phyloP scores from a whole-genome alignment of 2,888 invertebrate genomes.

The Linhomoeus sp. region DNA sequence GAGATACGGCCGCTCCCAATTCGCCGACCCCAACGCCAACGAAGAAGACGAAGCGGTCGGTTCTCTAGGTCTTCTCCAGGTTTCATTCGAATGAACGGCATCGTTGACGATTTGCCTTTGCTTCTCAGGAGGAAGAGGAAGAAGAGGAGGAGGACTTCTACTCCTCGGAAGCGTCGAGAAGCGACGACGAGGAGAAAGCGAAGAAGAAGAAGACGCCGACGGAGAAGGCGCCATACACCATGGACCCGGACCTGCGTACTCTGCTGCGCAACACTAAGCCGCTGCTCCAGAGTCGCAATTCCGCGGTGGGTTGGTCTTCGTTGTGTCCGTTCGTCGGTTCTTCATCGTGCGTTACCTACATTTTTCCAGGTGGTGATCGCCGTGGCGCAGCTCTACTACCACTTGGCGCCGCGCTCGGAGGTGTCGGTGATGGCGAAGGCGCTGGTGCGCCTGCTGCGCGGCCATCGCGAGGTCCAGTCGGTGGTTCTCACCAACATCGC shows the following conservation, averaged over 20 bases:
- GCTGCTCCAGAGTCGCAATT: conserved; percentile 77
- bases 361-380: conserved; percentile 60
- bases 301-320: conserved; percentile 42
- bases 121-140: conserved; percentile 9
- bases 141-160: conserved; percentile 41
- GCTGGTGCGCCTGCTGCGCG: conserved; percentile 66
- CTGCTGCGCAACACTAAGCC: conserved; percentile 76
- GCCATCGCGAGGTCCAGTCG: conserved; percentile 84
- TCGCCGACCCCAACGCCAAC: conserved; percentile 54
- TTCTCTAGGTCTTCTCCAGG: neutral
- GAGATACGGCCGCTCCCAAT: conserved; percentile 76
- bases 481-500: conserved; percentile 86
- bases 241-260: conserved; percentile 77
- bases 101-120: neutral
- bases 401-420: conserved; percentile 75
- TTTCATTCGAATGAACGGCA: too few species aligned
- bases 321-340: conserved; percentile 42
- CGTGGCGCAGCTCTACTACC: conserved; percentile 88
- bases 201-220: conserved; percentile 22
- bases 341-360: neutral
- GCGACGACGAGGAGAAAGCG: conserved; percentile 22
- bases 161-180: conserved; percentile 22
- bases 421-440: conserved; percentile 70
- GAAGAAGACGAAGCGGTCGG: neutral
- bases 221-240: conserved; percentile 31